These are phyloP conservation scores for Neodiprion fabricii DNA, from an alignment of 1,140 invertebrate species.

Conservation along the genomic window DNA sequence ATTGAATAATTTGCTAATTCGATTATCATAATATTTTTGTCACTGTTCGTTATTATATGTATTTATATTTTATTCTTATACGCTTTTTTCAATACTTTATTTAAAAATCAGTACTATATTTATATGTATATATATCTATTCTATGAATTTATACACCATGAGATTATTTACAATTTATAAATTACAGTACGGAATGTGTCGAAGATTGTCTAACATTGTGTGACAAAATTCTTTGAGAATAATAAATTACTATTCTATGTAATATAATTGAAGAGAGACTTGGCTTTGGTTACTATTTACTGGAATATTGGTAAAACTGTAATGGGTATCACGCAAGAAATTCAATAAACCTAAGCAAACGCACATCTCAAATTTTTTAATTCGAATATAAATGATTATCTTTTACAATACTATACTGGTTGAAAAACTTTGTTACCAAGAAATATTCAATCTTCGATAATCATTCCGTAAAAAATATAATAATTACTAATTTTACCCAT, in stretches of 20 bases:
- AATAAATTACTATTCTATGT: too few species aligned
- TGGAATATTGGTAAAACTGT: too few species aligned
- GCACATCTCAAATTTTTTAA: too few species aligned
- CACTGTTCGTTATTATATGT: neutral
- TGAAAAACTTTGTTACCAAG: neutral
- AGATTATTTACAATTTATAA: conserved; percentile 29
- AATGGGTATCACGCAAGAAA: too few species aligned
- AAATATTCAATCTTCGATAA: neutral
- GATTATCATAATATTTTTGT: too few species aligned
- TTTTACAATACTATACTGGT: neutral
- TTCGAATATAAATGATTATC: too few species aligned
- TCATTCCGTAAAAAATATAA: neutral
- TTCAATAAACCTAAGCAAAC: too few species aligned
- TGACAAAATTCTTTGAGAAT: too few species aligned
- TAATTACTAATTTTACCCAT: neutral
- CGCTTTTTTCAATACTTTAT: conserved; percentile 13
- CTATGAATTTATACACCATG: conserved; percentile 45
- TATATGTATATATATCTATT: conserved; percentile 14
- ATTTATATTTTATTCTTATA: neutral
- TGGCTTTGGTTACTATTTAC: too few species aligned
- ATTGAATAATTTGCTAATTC: neutral
- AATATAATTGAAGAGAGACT: too few species aligned
- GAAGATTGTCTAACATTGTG: conserved; percentile 17
- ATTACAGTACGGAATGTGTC: conserved; percentile 38
- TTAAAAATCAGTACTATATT: conserved; percentile 33